phyloP scores from a whole-genome alignment of 2,797 vertebrate species.

The Gymnothorax reevesii region DNA sequence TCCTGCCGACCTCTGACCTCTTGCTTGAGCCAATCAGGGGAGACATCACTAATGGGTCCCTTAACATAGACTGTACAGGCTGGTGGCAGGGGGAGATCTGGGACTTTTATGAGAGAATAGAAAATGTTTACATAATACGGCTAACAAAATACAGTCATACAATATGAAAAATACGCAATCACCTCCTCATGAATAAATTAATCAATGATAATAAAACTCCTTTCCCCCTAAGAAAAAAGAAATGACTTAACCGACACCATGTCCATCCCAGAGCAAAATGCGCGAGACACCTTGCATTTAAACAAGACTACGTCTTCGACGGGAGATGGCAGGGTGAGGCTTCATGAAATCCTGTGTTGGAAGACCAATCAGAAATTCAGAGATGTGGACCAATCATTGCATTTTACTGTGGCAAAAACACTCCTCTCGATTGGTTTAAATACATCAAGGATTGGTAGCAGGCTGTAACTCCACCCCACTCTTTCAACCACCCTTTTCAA shows the following conservation, averaged over 20 bases:
- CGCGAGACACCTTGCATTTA: background rate
- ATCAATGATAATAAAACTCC: constrained; percentile 38
- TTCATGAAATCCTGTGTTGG: background rate
- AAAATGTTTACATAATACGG: constrained; percentile 19
- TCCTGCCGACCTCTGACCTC: background rate
- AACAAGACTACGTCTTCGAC: background rate
- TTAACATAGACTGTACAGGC: constrained; percentile 7
- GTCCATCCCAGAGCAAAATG: background rate
- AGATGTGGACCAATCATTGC: background rate
- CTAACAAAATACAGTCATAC: constrained; percentile 22
- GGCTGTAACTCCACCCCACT: background rate
- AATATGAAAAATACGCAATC: constrained; percentile 27
- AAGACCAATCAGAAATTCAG: background rate
- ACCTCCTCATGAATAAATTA: constrained; percentile 53
- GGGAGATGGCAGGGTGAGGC: background rate
- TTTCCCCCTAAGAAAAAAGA: constrained; percentile 22
- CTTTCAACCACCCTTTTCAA: background rate
- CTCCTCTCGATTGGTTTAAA: background rate
- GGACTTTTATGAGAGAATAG: background rate
- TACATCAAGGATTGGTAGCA: background rate
- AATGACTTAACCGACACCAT: background rate
- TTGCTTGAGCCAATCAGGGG: background rate
- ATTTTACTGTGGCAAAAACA: background rate
- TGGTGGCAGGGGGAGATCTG: constrained; percentile 6
- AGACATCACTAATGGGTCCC: background rate